Evolutionary conservation across 1,140 invertebrate species (phyloP).

Genomic region (Drosophila truncata): DNA sequence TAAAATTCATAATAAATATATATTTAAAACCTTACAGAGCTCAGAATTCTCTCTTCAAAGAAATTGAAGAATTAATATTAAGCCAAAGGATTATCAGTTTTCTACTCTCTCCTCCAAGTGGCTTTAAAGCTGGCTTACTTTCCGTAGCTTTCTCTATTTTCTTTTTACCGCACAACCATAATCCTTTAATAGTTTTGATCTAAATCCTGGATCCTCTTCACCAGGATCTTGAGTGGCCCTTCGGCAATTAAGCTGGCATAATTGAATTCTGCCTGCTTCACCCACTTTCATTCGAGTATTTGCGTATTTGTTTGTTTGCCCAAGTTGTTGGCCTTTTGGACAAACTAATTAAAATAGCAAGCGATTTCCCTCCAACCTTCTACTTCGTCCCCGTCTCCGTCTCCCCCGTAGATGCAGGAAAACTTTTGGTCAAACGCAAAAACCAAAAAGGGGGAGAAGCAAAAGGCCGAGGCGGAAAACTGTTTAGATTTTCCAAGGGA

Average conservation of each 20-base stretch:
- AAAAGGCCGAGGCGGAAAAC: neutral
- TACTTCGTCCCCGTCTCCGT: neutral
- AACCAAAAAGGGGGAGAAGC: constrained; percentile 17
- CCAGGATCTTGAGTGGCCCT: constrained; percentile 1
- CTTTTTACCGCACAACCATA: neutral
- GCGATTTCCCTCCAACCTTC: constrained; percentile 17
- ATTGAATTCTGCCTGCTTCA: constrained; percentile 57
- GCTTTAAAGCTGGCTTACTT: neutral
- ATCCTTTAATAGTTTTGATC: constrained; percentile 14
- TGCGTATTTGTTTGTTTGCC: constrained; percentile 38
- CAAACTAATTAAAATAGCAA: constrained; percentile 77
- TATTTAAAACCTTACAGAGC: neutral
- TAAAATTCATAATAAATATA: neutral
- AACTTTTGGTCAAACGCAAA: constrained; percentile 41
- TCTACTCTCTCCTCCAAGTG: neutral
- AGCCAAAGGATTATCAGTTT: too few species aligned
- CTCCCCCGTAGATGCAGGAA: neutral
- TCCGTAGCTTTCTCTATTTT: too few species aligned
- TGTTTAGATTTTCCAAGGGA: neutral
- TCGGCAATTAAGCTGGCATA: constrained; percentile 64
- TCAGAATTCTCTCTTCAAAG: too few species aligned
- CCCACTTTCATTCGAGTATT: constrained; percentile 9
- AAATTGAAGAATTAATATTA: too few species aligned
- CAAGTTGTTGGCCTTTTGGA: constrained; percentile 52
- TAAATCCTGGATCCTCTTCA: neutral